A percentile compares a stretch with the other conserved stretches of the same genome.
Conservation (phyloP, 2,113 vertebrate genomes). For the Paradoxurus hermaphroditus region DNA sequence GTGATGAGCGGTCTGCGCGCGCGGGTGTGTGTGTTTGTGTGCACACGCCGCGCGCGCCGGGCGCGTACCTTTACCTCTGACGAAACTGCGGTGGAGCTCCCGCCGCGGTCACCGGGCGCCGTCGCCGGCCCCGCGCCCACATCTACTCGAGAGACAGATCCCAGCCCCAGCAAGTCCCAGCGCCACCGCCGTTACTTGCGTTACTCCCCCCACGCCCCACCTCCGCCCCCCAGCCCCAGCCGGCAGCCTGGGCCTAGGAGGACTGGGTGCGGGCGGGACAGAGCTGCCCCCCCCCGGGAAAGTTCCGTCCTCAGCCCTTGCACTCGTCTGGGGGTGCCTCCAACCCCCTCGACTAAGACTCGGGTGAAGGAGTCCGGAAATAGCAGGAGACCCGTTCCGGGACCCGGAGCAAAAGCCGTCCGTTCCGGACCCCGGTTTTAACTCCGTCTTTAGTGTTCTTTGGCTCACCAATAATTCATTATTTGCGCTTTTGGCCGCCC, state of each 20-base stretch:
- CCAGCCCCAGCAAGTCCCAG: conserved; percentile 20
- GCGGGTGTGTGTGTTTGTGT: not conserved
- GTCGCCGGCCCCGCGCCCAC: conserved; percentile 79
- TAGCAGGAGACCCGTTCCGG: not conserved
- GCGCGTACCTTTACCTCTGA: conserved; percentile 85
- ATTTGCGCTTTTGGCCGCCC: not conserved
- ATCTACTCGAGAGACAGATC: conserved; percentile 76
- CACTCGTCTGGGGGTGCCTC: not conserved
- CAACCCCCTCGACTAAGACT: not conserved
- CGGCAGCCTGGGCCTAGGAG: not conserved
- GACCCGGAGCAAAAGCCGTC: not conserved
- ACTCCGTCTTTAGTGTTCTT: not conserved
- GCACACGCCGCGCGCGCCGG: conserved; percentile 65
- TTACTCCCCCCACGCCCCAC: fast-evolving
- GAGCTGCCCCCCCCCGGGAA: not conserved
- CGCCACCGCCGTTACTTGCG: not conserved
- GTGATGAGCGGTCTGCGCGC: not conserved
- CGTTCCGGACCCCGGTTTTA: not conserved
- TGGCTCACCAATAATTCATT: not conserved
- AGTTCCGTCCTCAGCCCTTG: not conserved
- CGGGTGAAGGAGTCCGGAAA: not conserved
- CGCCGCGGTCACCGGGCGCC: conserved; percentile 72
- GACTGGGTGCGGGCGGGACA: not conserved
- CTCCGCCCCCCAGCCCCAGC: too few species aligned
- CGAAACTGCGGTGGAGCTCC: conserved; percentile 83